phyloP scores from a whole-genome alignment of 1,140 invertebrate genomes.

The Fopius arisanus region DNA sequence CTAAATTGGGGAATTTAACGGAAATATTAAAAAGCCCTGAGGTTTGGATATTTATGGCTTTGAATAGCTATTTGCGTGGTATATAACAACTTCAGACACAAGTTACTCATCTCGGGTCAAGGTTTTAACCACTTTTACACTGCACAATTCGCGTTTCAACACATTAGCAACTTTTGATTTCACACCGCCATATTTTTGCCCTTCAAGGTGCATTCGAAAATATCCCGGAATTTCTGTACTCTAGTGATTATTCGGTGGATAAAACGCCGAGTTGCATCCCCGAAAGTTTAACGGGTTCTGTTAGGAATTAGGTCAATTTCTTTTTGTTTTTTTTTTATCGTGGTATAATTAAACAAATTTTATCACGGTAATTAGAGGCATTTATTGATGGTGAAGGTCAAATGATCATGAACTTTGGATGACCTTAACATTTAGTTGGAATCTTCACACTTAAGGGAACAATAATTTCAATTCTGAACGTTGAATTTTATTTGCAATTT shows the following conservation, averaged over 20 bases:
- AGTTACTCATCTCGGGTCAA: not conserved
- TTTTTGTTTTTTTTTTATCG: not conserved
- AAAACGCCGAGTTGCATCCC: not conserved
- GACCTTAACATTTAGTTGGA: not conserved
- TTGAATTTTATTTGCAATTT: no score
- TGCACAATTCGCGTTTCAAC: not conserved
- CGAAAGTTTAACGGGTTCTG: not conserved
- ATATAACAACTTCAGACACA: not conserved
- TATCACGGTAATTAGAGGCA: not conserved
- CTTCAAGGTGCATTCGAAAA: not conserved
- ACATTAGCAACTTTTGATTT: not conserved
- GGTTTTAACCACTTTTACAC: not conserved
- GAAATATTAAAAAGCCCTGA: not conserved
- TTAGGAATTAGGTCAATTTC: not conserved
- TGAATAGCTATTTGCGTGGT: not conserved
- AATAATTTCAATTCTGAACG: no score
- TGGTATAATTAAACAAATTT: not conserved
- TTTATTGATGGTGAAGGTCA: not conserved
- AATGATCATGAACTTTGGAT: not conserved
- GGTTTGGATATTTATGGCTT: not conserved
- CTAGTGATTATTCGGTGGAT: not conserved
- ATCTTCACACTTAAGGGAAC: not conserved
- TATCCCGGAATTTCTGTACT: not conserved
- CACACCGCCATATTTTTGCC: not conserved
- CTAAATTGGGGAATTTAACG: not conserved